Evolutionary conservation across 2,113 vertebrate genomes (phyloP), one percentile per base, ranked within the genome.

Genomic region (Pao palembangensis): DNA sequence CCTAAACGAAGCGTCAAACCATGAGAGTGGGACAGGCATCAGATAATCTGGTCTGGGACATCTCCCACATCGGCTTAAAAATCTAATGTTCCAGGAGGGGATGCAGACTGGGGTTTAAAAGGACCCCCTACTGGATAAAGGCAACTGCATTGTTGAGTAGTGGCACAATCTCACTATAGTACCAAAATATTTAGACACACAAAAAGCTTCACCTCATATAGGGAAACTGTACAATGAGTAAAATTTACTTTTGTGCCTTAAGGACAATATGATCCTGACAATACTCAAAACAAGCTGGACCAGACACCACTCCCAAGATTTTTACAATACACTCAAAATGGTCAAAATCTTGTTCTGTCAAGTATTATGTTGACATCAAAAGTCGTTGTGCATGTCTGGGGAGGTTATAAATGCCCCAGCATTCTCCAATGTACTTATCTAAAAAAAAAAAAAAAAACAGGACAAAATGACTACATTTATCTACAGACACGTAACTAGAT

Each of bases 1-100:
- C 89, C 93, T 95, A 88, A 83, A 92, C 66, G 76, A 73, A 73
- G 80, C 69, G 80, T 62, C 56, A 82, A 68, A 66, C 78, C 41
- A 48, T 76, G 63, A 78, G 63, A 76, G 71, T 60, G 6, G 28
- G 34, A 75, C 44, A 55, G 49, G 62, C 61, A 64, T 81, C 1
- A 82, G 69, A 92, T 91, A 91, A 93, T 88, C 71, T 79, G 75
- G 49, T 79, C 23, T 50, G 52, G 78, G 60, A 74, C 74, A 80
- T 90, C 66, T 77, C 44, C 81, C 78, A 65, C 61, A 79, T 61
- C 76, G 85, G 85, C 87, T 82, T 91, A 91, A 85, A 47, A 20
- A 67, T 65, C n/a, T 74, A 59, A 55, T 75, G 55, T 64, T 76
- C 60, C 53, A 63, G 51, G 54, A 6, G 41, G 70, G 55, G 55